Percentiles rank a stretch among this genome's conserved stretches.
These are phyloP conservation scores for Stenodema calcarata DNA, from an alignment of 2,888 invertebrate species.

Conservation along the genomic window DNA sequence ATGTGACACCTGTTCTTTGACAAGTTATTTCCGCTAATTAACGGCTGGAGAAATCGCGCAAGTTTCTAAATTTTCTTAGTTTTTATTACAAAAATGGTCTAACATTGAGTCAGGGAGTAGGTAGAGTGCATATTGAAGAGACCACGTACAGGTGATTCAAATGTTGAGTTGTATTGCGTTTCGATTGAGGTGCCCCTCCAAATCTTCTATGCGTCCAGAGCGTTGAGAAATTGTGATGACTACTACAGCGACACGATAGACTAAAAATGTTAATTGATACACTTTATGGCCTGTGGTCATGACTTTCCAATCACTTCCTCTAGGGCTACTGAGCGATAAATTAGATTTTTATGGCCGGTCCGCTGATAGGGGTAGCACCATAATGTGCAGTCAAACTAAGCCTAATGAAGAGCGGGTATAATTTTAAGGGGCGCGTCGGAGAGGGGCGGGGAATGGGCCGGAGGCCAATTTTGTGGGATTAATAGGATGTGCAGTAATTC, in stretches of 20 bases:
- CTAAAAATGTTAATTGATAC: not conserved
- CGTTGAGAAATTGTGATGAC: too few relatives aligned
- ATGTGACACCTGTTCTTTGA: constrained; percentile 28
- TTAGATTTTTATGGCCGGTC: constrained; percentile 25
- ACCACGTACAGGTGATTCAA: too few relatives aligned
- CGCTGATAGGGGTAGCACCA: constrained; percentile 12
- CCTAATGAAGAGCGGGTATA: constrained; percentile 28
- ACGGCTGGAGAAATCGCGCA: too few relatives aligned
- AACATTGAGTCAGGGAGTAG: too few relatives aligned
- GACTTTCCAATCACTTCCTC: not conserved
- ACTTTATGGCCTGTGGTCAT: not conserved
- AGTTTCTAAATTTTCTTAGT: too few relatives aligned
- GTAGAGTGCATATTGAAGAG: too few relatives aligned
- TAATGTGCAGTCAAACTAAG: constrained; percentile 32
- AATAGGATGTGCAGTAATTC: constrained; percentile 24
- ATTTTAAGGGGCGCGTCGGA: not conserved
- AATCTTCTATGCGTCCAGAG: too few relatives aligned
- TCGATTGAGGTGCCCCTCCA: too few relatives aligned
- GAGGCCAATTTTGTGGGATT: constrained; percentile 21
- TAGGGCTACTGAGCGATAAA: not conserved
- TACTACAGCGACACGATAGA: too few relatives aligned
- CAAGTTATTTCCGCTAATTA: not conserved
- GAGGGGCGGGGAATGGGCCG: not conserved
- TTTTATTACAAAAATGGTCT: too few relatives aligned
- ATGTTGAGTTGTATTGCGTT: too few relatives aligned